Evolutionary conservation across 37 sponge, comb jelly and placozoan genomes (phyloP).

Genomic region (Diacarnus erythraeanus): DNA sequence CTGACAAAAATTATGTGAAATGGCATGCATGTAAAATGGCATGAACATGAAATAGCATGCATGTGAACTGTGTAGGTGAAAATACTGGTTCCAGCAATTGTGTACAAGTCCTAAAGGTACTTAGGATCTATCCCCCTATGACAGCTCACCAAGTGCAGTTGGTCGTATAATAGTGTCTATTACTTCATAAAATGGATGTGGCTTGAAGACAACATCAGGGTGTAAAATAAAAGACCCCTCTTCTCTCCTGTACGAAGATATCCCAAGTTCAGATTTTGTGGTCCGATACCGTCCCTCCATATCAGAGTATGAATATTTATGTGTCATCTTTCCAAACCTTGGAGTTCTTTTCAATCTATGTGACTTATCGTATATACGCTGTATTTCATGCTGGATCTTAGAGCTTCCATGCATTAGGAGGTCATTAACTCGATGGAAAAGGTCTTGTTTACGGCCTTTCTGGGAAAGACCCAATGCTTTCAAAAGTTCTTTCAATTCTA

Average conservation of each 20-base stretch:
- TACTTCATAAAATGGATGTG: slow-evolving; percentile 35
- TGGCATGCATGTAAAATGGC: no score
- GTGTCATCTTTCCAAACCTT: background rate
- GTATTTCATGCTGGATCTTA: slow-evolving; percentile 14
- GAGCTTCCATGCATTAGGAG: slow-evolving; percentile 30
- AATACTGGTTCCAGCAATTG: no score
- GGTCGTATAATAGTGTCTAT: slow-evolving; percentile 56
- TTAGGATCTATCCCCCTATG: no score
- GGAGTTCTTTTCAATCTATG: background rate
- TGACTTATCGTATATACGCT: slow-evolving; percentile 27
- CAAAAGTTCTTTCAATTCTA: slow-evolving; percentile 81
- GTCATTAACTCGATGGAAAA: slow-evolving; percentile 46
- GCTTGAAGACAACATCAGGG: slow-evolving; percentile 65
- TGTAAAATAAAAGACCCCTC: slow-evolving; percentile 6
- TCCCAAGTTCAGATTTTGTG: background rate
- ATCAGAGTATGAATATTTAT: background rate
- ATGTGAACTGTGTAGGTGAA: no score
- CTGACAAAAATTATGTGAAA: no score
- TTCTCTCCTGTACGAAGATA: background rate
- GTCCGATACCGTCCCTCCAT: background rate
- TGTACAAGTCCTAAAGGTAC: no score
- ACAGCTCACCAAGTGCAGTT: slow-evolving; percentile 51
- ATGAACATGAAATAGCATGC: no score
- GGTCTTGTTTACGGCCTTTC: slow-evolving; percentile 73
- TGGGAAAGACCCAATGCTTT: slow-evolving; percentile 37